Evolutionary conservation across 2,888 invertebrate species (phyloP).

Genomic region (Calephelis perditalis): DNA sequence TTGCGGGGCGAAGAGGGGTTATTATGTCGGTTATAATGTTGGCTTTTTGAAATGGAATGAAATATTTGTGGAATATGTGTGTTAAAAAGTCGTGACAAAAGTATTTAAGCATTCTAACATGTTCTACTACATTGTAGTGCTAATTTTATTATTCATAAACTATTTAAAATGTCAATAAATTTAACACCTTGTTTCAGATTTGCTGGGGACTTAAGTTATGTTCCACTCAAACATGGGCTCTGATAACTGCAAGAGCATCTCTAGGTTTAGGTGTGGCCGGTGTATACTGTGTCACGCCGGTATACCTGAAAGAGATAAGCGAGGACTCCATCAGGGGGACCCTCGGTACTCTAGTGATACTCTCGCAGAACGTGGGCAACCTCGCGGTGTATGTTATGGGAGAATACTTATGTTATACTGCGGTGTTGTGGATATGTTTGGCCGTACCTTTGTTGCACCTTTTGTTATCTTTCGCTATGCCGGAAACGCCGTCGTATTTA

Average conservation of each 20-base stretch:
- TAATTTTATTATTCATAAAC: too few species aligned
- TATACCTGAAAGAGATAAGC: conserved; percentile 70
- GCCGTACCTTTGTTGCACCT: conserved; percentile 60
- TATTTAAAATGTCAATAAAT: too few species aligned
- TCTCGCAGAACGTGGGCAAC: conserved; percentile 65
- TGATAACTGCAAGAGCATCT: conserved; percentile 61
- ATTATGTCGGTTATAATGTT: too few species aligned
- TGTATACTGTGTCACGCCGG: conserved; percentile 63
- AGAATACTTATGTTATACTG: conserved; percentile 60
- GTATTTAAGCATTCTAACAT: too few species aligned
- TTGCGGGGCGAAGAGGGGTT: too few species aligned
- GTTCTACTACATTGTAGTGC: too few species aligned
- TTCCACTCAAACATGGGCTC: conserved; percentile 63
- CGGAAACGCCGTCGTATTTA: conserved; percentile 65
- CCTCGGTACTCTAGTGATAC: conserved; percentile 58
- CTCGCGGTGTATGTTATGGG: conserved; percentile 59
- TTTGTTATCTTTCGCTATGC: conserved; percentile 59
- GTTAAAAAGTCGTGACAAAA: too few species aligned
- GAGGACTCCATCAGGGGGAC: conserved; percentile 65
- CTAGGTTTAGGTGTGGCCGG: conserved; percentile 64
- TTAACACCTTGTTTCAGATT: conserved; percentile 37
- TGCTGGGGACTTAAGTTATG: conserved; percentile 64
- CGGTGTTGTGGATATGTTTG: conserved; percentile 60
- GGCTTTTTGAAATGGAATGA: too few species aligned
- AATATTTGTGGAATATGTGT: too few species aligned